Evolutionary conservation across 2,888 invertebrate species (phyloP), one percentile per base, ranked within the genome.

Genomic region (Micropterix aruncella): DNA sequence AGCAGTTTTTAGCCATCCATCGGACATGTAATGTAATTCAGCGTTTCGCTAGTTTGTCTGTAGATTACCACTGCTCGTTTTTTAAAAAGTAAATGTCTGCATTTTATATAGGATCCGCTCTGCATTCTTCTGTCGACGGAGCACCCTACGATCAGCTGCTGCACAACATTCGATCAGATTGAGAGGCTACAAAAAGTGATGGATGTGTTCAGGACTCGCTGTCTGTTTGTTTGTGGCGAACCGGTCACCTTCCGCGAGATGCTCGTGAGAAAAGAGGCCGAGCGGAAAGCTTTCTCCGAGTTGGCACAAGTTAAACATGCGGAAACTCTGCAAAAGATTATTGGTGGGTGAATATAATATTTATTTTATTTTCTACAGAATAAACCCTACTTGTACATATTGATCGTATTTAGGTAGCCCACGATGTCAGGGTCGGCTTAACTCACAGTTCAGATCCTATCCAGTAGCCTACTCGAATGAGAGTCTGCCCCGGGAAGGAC

Each of bases 141-240:
- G 49, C 73, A 74, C 51, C 76, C 76, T 0, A 60, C 67, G 1
- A 63, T 77, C 2, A 65, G 63, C 43, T 74, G 75, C 51, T 76
- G 76, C 53, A 56, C 70, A 2, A 72, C 62, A 43, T 72, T 74
- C 47, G 60, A 61, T 2, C 66, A 70, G 52, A 52, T 76, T 2
- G 63, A 63, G 16, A 65, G 66, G 0, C 75, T 75, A 47, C 66
- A 70, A 44, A 61, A 60, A 46, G 56, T 69, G 3, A 58, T 74
- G 12, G 66, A 67, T 38, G 68, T 71, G 16, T 76, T 75, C 51
- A 56, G 71, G n/a, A 64, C 63, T 0, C 63, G 69, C 38, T 74
- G 75, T 41, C 54, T 71, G 44, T 65, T 71, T 52, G 66, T 72
- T 0, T 72, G 73, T 46, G 74, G 72, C 0, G 65, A 68, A 37